Base-by-base conservation (phyloP, 1,140 invertebrate genomes). In the Hydropsyche tenuis region DNA sequence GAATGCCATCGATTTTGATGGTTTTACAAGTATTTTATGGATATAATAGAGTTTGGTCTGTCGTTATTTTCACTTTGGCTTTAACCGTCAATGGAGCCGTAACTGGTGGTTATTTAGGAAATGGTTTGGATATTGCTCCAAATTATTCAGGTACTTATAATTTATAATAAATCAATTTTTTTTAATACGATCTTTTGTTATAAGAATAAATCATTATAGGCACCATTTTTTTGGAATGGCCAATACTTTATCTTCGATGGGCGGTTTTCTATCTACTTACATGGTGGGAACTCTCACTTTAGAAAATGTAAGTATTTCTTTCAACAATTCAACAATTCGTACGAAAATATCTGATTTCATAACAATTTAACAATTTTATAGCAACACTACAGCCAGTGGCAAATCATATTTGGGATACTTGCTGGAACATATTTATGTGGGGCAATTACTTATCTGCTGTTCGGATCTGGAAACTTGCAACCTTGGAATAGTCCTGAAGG, bases 151-250 rank as follows among this genome's bases (percentile, higher is more conserved):
- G 94, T 79, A 79, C 4, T 42, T 42, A 43, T 42, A 18, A 14
- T 65, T 18, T 14, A 51, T 16, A 5, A 51, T 51, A 5, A 51
- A 37, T 4, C 30, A n/a, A n/a, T n/a, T n/a, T n/a, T n/a, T n/a
- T n/a, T n/a, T n/a, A n/a, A n/a, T n/a, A n/a, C n/a, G 27, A 20
- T 20, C 22, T 64, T 64, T 64, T 64, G 25, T 7, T 9, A 27
- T 22, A 7, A 11, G 23, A 7, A 64, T 16, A 60, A 16, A 9
- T 9, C 7, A 60, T 80, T 83, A 80, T 86, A 85, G 84, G 84
- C 69, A 94, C 93, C 1, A 92, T 97, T 69, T n/a, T n/a, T 96
- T 96, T 83, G 95, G 95, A 9, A 88, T 97, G 80, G 93, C 94
- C 5, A 97, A 97, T 80, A 96, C 94, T 0, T 81, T 96, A 65